These are phyloP conservation scores for Indicator indicator DNA, from an alignment of 2,113 vertebrate genomes.

Conservation along the genomic window DNA sequence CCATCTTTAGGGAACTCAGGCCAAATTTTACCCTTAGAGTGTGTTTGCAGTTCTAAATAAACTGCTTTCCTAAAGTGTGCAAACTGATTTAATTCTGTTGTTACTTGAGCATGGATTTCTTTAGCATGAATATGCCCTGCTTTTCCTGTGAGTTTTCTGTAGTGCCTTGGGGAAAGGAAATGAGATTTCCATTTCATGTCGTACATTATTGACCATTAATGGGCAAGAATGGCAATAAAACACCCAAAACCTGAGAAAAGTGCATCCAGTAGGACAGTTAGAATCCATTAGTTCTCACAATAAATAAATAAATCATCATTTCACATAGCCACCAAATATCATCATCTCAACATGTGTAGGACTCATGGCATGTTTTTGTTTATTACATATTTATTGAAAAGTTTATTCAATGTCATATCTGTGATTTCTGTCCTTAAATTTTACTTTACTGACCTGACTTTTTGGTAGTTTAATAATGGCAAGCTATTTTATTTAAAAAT, in stretches of 20 bases:
- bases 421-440: neutral
- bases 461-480: neutral
- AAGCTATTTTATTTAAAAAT: neutral
- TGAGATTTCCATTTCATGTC: neutral
- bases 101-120: neutral
- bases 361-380: neutral
- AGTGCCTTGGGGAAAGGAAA: neutral
- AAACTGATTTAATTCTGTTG: neutral
- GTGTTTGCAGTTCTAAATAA: neutral
- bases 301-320: neutral
- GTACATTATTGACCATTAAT: neutral
- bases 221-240: neutral
- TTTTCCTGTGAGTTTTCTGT: neutral
- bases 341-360: neutral
- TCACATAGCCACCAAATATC: neutral
- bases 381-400: neutral
- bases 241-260: rapidly evolving
- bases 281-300: neutral
- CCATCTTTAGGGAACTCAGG: neutral
- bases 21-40: neutral
- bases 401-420: neutral
- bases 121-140: neutral
- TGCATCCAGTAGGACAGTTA: neutral
- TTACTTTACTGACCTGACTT: neutral
- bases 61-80: neutral